Evolutionary conservation across 2,113 vertebrate species (phyloP), one percentile per base, ranked within the genome.

Genomic region (Onychostoma macrolepis): DNA sequence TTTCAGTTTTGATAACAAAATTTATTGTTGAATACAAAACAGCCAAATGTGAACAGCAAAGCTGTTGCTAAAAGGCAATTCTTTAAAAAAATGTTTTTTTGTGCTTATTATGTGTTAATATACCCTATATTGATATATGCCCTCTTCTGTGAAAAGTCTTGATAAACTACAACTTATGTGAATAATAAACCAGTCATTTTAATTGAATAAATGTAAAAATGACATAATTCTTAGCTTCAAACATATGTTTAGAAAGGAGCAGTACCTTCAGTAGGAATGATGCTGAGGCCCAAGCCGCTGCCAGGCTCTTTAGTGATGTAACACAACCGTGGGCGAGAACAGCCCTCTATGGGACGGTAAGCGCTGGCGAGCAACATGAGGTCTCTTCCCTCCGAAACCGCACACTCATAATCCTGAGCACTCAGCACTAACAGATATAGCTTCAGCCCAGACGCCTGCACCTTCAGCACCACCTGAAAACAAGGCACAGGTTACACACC

Each of bases 401-500:
- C 93, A 83, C 89, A 71, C 12, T 95, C 91, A 0, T 96, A 95
- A 82, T 96, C 85, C 0, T 85, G 83, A 0, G 91, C 88, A 0
- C 95, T 95, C 92, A 97, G 86, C 85, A 98, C 96, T 0, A 93
- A 91, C 56, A 99, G 93, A 19, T 96, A 92, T 21, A 99, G 92
- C 75, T 96, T 93, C n/a, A 95, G 91, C 4, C 97, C 94, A 0
- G 96, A 97, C 11, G 93, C 93, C 92, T 96, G 95, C 92, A 99
- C 96, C 92, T 93, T 96, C 88, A 94, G 94, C 15, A 96, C 94
- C 87, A 98, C 95, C 97, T 99, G 88, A 7, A 84, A 83, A 75
- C 48, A 24, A 48, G 0, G 78, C 12, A 28, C 19, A 41, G 4
- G 5, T 10, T 45, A 13, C 24, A 50, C 21, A 48, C 50, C 50